Conservation (phyloP, 1,140 invertebrate species). For the Acromyrmex heyeri region DNA sequence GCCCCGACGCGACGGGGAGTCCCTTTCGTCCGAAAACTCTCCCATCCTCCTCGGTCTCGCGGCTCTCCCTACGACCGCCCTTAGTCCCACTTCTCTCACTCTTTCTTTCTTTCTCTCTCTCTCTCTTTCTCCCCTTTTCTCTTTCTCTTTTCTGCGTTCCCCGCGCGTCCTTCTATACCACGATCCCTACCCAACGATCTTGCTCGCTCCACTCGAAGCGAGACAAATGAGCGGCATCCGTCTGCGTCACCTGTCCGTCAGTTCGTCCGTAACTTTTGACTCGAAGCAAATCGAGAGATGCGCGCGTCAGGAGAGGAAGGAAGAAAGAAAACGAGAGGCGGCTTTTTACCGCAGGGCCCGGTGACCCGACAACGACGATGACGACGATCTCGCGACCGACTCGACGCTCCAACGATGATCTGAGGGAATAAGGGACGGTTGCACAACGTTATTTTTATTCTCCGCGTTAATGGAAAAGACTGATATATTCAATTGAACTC, state of each 20-base stretch:
- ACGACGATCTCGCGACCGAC: constrained; percentile 30
- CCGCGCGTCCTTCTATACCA: constrained; percentile 17
- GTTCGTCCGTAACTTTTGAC: constrained; percentile 83
- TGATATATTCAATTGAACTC: neutral
- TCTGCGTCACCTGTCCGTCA: constrained; percentile 87
- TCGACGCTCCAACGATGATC: constrained; percentile 13
- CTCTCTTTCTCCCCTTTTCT: constrained; percentile 41
- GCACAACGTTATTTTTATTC: constrained; percentile 33
- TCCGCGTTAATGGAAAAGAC: constrained; percentile 16
- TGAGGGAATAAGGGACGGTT: constrained; percentile 15
- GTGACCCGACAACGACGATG: constrained; percentile 70
- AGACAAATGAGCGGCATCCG: constrained; percentile 86
- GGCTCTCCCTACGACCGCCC: constrained; percentile 43
- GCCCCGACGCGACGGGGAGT: constrained; percentile 79
- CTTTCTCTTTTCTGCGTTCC: constrained; percentile 33
- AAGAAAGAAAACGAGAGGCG: constrained; percentile 62
- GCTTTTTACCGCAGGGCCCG: constrained; percentile 68
- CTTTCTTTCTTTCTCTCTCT: constrained; percentile 48
- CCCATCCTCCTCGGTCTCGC: constrained; percentile 74
- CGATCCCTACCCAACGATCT: constrained; percentile 59
- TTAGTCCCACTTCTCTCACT: constrained; percentile 30
- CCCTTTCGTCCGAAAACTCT: constrained; percentile 80
- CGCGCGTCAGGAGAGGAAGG: constrained; percentile 59
- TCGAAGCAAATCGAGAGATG: constrained; percentile 73
- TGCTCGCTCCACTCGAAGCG: constrained; percentile 83